Evolutionary conservation across 2,797 vertebrate species (phyloP).

Genomic region (Phoxinus dragarum): DNA sequence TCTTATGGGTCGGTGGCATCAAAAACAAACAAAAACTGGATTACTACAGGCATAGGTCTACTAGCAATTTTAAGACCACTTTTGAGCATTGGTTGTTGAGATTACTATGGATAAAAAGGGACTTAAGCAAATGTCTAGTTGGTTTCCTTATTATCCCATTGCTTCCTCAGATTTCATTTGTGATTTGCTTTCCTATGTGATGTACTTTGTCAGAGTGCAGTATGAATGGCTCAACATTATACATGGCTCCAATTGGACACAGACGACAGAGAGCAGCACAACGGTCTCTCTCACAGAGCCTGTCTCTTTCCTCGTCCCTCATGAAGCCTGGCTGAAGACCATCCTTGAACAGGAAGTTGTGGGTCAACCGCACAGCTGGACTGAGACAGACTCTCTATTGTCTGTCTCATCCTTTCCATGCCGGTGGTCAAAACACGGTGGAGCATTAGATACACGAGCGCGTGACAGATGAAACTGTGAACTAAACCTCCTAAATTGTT

Average conservation of each 20-base stretch:
- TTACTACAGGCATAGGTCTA: background rate
- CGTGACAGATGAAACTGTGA: constrained; percentile 36
- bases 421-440: constrained; percentile 51
- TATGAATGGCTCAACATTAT: constrained; percentile 49
- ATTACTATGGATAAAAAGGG: background rate
- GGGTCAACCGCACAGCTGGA: constrained; percentile 65
- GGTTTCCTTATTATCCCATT: background rate
- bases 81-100: background rate
- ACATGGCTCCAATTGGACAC: constrained; percentile 62
- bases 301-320: constrained; percentile 49
- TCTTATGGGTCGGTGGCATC: background rate
- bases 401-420: constrained; percentile 67
- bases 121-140: background rate
- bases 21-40: background rate
- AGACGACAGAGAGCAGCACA: constrained; percentile 62
- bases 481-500: constrained; percentile 22
- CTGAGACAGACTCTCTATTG: constrained; percentile 59
- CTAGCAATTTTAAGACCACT: background rate
- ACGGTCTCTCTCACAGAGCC: constrained; percentile 55
- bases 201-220: background rate
- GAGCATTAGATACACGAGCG: constrained; percentile 25
- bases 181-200: constrained; percentile 26
- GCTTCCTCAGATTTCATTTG: background rate
- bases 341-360: constrained; percentile 66
- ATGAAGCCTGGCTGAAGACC: constrained; percentile 67